phyloP scores from a whole-genome alignment of 2,888 invertebrate species.

The Timema cristinae region DNA sequence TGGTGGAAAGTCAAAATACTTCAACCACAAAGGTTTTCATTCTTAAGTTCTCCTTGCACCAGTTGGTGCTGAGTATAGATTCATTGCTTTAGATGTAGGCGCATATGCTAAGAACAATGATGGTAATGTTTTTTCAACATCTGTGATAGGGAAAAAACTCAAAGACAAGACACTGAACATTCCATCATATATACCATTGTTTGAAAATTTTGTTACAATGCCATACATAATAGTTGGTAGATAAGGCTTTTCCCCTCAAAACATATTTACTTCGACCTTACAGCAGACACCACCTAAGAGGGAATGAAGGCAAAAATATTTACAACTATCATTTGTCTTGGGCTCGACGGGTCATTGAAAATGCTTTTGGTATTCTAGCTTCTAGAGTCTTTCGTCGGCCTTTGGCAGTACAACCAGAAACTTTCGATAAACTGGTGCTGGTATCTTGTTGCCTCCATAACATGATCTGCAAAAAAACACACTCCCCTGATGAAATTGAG shows the following conservation, averaged over 20 bases:
- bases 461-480: slow-evolving; percentile 1
- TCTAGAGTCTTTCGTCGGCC: slow-evolving; percentile 13
- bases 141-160: slow-evolving; percentile 15
- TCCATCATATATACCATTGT: background rate
- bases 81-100: slow-evolving; percentile 19
- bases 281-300: background rate
- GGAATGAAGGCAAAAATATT: background rate
- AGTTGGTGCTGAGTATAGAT: slow-evolving; percentile 13
- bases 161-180: slow-evolving; percentile 13
- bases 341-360: slow-evolving; percentile 15
- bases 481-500: background rate
- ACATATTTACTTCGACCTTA: slow-evolving; percentile 17
- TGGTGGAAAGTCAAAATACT: slow-evolving; percentile 36
- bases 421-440: slow-evolving; percentile 12
- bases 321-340: slow-evolving; percentile 21
- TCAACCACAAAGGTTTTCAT: slow-evolving; percentile 40
- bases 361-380: slow-evolving; percentile 23
- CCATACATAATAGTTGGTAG: slow-evolving; percentile 19
- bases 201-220: background rate
- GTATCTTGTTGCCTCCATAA: slow-evolving; percentile 21
- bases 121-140: slow-evolving; percentile 11
- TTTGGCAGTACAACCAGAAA: background rate
- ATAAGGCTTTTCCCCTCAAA: slow-evolving; percentile 15
- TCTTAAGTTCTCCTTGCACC: slow-evolving; percentile 35
- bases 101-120: slow-evolving; percentile 21